A percentile compares a stretch with the other conserved stretches of the same genome.
Conservation (phyloP, 2,797 vertebrate species). For the Rhinoraja longicauda region DNA sequence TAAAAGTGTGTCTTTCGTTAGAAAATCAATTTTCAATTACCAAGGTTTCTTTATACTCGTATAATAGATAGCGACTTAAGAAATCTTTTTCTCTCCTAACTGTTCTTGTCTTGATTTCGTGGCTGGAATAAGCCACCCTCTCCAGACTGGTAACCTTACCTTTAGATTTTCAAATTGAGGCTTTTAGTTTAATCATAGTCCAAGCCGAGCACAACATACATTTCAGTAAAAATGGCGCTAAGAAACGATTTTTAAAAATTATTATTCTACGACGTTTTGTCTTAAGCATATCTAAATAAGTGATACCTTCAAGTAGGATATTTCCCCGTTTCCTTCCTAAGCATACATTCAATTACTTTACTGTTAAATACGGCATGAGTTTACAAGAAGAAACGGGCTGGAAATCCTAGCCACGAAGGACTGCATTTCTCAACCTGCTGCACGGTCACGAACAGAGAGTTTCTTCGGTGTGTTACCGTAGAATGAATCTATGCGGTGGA, state of each 20-base stretch:
- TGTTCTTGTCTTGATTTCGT: not conserved
- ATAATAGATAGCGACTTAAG: slow-evolving; percentile 24
- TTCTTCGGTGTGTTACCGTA: slow-evolving; percentile 5
- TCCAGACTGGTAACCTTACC: not conserved
- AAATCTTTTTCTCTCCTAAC: slow-evolving; percentile 24
- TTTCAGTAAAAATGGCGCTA: not conserved
- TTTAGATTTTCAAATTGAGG: not conserved
- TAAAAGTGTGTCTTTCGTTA: slow-evolving; percentile 18
- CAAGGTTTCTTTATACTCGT: slow-evolving; percentile 14
- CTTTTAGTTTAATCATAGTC: not conserved
- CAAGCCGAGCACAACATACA: not conserved
- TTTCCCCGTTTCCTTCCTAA: not conserved
- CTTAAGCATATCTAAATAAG: not conserved
- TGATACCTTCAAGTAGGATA: not conserved
- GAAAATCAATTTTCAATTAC: slow-evolving; percentile 35
- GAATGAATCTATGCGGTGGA: slow-evolving; percentile 14
- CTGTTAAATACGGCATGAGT: not conserved
- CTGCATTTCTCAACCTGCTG: not conserved
- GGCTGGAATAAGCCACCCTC: not conserved
- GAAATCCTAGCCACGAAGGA: not conserved
- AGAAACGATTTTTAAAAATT: not conserved
- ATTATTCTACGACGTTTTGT: not conserved
- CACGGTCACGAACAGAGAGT: not conserved
- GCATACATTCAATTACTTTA: not conserved
- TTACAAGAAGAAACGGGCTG: not conserved